A percentile compares a stretch with the other conserved stretches of the same genome.
Conservation (phyloP, 2,797 vertebrate genomes). For the Urosaurus nigricauda region DNA sequence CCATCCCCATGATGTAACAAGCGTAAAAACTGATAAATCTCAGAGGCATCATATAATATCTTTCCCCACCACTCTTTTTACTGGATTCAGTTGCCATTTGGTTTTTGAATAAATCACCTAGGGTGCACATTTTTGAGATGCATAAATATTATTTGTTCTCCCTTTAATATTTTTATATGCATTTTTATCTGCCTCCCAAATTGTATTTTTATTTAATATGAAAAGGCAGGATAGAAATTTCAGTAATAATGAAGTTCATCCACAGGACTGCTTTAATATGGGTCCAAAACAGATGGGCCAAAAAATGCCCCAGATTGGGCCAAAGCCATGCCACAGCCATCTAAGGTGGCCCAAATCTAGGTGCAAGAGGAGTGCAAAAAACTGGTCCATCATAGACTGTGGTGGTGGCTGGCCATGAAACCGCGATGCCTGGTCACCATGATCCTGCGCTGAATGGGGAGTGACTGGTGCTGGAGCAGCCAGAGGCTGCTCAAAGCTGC, state of each 20-base stretch:
- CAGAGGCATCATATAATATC: background rate
- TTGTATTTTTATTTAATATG: background rate
- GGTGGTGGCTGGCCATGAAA: too few relatives aligned
- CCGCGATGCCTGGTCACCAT: too few relatives aligned
- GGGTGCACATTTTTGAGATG: background rate
- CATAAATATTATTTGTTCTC: background rate
- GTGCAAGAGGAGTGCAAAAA: too few relatives aligned
- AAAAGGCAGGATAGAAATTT: background rate
- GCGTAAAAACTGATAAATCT: background rate
- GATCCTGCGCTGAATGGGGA: too few relatives aligned
- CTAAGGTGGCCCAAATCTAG: too few relatives aligned
- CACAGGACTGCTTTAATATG: background rate
- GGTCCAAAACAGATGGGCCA: too few relatives aligned
- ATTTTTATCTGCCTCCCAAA: too few relatives aligned
- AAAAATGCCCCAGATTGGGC: too few relatives aligned
- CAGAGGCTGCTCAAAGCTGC: too few relatives aligned
- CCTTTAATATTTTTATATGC: background rate
- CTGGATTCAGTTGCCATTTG: background rate
- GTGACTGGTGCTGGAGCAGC: too few relatives aligned
- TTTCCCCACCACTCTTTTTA: background rate
- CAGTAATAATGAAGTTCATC: background rate
- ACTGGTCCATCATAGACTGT: too few relatives aligned
- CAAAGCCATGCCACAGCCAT: too few relatives aligned
- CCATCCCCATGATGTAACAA: background rate
- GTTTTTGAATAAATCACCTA: background rate